These are phyloP conservation scores for Enteromius argenteus DNA, from an alignment of 2,797 vertebrate species.

Conservation along the genomic window DNA sequence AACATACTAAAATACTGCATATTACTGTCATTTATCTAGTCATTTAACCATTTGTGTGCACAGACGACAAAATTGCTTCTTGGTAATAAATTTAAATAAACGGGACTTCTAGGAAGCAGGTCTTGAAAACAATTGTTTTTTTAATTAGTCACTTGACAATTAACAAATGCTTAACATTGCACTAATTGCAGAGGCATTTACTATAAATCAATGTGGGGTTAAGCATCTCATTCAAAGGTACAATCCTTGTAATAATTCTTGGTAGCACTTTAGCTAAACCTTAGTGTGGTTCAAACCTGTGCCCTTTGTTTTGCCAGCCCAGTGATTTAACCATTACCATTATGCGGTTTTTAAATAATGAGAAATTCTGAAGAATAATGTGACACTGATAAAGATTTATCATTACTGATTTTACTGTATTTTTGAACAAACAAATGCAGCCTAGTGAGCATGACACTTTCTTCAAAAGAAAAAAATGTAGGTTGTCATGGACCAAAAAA, in stretches of 20 bases:
- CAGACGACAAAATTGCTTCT: not conserved
- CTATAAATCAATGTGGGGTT: not conserved
- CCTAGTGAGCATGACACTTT: not conserved
- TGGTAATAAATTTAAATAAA: not conserved
- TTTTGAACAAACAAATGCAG: not conserved
- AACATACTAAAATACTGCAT: not conserved
- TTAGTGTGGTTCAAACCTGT: not conserved
- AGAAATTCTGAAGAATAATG: not conserved
- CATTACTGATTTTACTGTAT: no score
- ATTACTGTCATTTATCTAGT: not conserved
- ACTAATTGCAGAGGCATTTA: conserved; percentile 8
- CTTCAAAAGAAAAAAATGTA: not conserved
- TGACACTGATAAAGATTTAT: not conserved
- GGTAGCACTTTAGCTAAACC: not conserved
- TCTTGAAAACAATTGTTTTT: not conserved
- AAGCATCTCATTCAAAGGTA: not conserved
- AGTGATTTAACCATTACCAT: not conserved
- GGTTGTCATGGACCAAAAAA: no score
- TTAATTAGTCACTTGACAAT: conserved; percentile 16
- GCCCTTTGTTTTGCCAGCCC: not conserved
- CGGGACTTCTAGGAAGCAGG: not conserved
- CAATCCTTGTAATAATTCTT: conserved; percentile 9
- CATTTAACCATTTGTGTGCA: not conserved
- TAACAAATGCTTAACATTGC: conserved; percentile 14
- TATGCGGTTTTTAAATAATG: not conserved